Conservation (phyloP, 2,797 vertebrate genomes). For the Gouania willdenowi region DNA sequence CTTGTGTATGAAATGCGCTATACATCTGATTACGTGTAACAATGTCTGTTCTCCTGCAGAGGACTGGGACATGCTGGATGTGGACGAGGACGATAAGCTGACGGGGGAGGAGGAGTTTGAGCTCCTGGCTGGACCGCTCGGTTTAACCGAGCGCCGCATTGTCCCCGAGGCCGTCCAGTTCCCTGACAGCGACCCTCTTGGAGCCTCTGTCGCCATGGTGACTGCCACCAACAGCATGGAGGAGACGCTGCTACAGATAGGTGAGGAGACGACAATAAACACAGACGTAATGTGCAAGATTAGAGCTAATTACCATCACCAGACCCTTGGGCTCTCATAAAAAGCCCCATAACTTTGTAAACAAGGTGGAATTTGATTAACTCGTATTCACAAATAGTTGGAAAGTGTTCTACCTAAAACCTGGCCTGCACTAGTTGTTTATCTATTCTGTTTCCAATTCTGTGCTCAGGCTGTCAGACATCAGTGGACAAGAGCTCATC, state of each 20-base stretch:
- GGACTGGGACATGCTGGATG: slow-evolving; percentile 98
- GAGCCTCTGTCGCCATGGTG: slow-evolving; percentile 95
- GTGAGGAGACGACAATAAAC: slow-evolving; percentile 68
- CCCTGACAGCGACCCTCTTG: slow-evolving; percentile 92
- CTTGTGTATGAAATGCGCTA: no score
- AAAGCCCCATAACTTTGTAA: no score
- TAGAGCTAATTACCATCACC: no score
- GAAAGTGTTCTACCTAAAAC: no score
- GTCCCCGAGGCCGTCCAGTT: slow-evolving; percentile 96
- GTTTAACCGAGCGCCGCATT: slow-evolving; percentile 86
- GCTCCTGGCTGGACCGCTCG: slow-evolving; percentile 87
- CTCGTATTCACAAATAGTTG: no score
- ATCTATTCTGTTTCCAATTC: no score
- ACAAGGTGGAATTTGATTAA: no score
- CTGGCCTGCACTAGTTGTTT: no score
- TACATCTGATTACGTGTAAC: no score
- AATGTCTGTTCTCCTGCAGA: slow-evolving; percentile 72
- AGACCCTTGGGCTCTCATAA: no score
- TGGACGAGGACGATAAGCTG: slow-evolving; percentile 93
- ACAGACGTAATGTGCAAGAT: no score
- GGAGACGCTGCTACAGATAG: slow-evolving; percentile 95
- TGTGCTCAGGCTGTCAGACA: slow-evolving; percentile 85
- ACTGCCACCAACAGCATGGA: slow-evolving; percentile 98
- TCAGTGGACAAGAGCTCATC: slow-evolving; percentile 93
- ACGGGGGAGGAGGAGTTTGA: slow-evolving; percentile 98